Evolutionary conservation across 2,113 vertebrate genomes (phyloP).

Genomic region (Elaphurus davidianus): DNA sequence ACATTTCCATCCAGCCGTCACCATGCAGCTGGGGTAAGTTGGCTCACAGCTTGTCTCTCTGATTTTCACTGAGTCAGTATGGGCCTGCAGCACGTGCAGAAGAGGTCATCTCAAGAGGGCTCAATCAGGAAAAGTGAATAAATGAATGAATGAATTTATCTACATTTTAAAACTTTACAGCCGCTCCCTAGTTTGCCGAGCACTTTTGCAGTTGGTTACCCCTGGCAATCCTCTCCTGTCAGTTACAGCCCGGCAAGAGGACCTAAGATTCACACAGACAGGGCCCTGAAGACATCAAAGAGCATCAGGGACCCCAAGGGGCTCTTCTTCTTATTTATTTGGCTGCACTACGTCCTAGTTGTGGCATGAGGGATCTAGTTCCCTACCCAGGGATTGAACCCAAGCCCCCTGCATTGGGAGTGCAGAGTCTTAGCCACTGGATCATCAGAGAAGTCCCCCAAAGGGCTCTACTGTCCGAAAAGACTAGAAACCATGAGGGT

Average conservation of each 20-base stretch:
- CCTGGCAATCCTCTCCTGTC: neutral
- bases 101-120: neutral
- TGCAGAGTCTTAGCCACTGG: neutral
- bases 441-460: neutral
- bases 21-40: too few species aligned
- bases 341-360: neutral
- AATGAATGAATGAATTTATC: neutral
- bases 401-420: neutral
- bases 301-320: neutral
- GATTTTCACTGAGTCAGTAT: neutral
- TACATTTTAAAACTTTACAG: neutral
- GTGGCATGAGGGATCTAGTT: neutral
- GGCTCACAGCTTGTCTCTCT: neutral
- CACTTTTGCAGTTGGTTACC: neutral
- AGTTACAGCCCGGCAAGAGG: neutral
- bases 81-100: neutral
- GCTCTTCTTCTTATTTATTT: neutral
- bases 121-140: neutral
- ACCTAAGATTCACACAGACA: neutral
- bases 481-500: neutral
- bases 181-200: neutral
- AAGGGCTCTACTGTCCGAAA: neutral
- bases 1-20: neutral
- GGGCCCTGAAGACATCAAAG: neutral
- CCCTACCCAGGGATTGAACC: neutral